Base-by-base conservation (phyloP, 1,140 invertebrate species). In the Scaptomyza pallida region DNA sequence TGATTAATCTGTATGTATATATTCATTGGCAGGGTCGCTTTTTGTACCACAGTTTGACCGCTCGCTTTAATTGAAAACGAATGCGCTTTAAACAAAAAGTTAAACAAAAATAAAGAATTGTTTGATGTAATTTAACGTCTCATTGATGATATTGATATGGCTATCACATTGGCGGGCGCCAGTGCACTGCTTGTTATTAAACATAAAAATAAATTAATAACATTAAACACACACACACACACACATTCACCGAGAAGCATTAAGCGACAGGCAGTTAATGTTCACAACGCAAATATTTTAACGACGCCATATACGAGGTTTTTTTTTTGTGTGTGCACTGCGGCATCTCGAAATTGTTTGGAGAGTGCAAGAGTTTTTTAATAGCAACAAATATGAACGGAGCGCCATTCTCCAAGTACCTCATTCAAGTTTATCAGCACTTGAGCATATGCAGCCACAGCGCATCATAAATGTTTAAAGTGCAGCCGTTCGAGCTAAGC, bases 121-220 rank as follows among this genome's bases (percentile, higher is more conserved):
- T 26, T 26, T 56, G 21, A 30, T 56, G 37, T 51, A 57, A 65
- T 57, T 57, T 56, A 57, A 45, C 57, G 35, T 26, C 59, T 35
- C 52, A 71, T 65, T 57, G 52, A 57, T 37, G 40, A 44, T 71
- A 65, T 57, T 65, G 68, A 52, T 71, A 71, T 71, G 61, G 67
- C 45, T 63, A 55, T 70, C 67, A 55, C 51, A 48, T 26, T 56
- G 60, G 60, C 33, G 30, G 37, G 37, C 67, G 61, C 61, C 68
- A 57, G 51, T 45, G 41, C 37, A 47, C 16, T 40, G 40, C 44
- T 33, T 52, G 57, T 51, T 64, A 59, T 71, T 59, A 65, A 65
- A 50, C 61, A 71, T 65, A 71, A 59, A 71, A 47, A 59, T 65
- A 71, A 71, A 65, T 71, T 65, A 65, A 71, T 48, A 60, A 60